Evolutionary conservation across 2,113 vertebrate genomes (phyloP), one percentile per base, ranked within the genome.

Genomic region (Colius striatus): DNA sequence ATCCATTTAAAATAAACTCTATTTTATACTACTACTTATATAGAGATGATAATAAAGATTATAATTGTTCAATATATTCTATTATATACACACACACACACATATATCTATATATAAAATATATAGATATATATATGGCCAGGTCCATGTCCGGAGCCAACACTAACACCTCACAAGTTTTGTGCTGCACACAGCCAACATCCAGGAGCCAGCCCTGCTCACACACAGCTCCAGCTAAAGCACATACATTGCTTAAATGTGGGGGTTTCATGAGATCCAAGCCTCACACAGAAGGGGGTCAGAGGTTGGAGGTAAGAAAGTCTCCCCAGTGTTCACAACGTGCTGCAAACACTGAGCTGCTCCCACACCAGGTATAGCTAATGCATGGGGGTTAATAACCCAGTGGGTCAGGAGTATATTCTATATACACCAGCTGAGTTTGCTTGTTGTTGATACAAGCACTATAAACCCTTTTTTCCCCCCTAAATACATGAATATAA

Each of bases 271-370:
- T 5, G 72, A 20, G 60, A 43, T 5, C 54, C 65, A 30, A 71
- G 48, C 41, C 73, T 34, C 16, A 1, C 2, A 50, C 73, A 81
- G 18, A 41, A 62, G n/a, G 23, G 9, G 58, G 20, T 12, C 54
- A 22, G 70, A 84, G 55, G 25, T 1, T 11, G 58, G 55, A 57
- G 68, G 38, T 6, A 18, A 27, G 13, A 60, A 65, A 43, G 10
- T 9, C 65, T 51, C 74, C 78, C 65, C 70, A 36, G 2, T 2
- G 13, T 14, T 55, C 45, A 27, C 0, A 0, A 20, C 27, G 5
- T 0, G 43, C 65, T 19, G 72, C 55, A 29, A 61, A 47, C 27
- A 4, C 57, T 0, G 23, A 84, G 88, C 67, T 55, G 68, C 13
- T 38, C 78, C 78, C 79, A 48, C 23, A 2, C 17, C 72, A 47